A percentile compares a stretch with the other conserved stretches of the same genome.
phyloP scores from a whole-genome alignment of 1,140 invertebrate species.

The Drosophila ambigua region DNA sequence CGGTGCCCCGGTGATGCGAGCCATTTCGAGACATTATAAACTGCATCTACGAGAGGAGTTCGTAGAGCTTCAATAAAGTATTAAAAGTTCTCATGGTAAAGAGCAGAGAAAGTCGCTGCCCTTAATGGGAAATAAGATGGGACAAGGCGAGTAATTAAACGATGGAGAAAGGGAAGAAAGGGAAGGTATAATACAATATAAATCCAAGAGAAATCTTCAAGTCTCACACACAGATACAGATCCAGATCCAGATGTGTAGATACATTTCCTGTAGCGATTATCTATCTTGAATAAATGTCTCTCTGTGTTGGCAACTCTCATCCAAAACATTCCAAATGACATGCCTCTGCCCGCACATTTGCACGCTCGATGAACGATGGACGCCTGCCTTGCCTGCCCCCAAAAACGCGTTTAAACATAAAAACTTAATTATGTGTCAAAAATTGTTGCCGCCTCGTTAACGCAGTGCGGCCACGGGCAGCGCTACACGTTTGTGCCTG shows the following conservation, averaged over 20 bases:
- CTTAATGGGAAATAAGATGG: too few relatives aligned
- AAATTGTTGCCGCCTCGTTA: constrained; percentile 66
- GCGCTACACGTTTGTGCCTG: constrained; percentile 68
- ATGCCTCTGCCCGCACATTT: not conserved
- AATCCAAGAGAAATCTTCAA: not conserved
- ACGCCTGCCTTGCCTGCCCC: constrained; percentile 9
- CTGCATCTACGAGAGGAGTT: too few relatives aligned
- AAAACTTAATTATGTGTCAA: constrained; percentile 80
- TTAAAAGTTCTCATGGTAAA: too few relatives aligned
- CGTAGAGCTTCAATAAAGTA: too few relatives aligned
- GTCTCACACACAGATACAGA: not conserved
- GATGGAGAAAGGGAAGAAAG: too few relatives aligned
- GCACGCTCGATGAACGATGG: constrained; percentile 19
- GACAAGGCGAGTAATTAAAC: too few relatives aligned
- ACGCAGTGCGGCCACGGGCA: constrained; percentile 59
- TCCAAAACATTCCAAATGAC: not conserved
- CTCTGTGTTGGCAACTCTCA: constrained; percentile 6
- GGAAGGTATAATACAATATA: not conserved
- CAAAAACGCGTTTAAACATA: constrained; percentile 59
- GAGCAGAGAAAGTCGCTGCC: too few relatives aligned
- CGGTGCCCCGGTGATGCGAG: too few relatives aligned
- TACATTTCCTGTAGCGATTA: not conserved
- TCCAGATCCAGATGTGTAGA: not conserved
- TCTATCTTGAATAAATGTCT: constrained; percentile 4
- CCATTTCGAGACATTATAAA: too few relatives aligned